Evolutionary conservation across 2,797 vertebrate species (phyloP).

Genomic region (Sebastiscus albofasciatus): DNA sequence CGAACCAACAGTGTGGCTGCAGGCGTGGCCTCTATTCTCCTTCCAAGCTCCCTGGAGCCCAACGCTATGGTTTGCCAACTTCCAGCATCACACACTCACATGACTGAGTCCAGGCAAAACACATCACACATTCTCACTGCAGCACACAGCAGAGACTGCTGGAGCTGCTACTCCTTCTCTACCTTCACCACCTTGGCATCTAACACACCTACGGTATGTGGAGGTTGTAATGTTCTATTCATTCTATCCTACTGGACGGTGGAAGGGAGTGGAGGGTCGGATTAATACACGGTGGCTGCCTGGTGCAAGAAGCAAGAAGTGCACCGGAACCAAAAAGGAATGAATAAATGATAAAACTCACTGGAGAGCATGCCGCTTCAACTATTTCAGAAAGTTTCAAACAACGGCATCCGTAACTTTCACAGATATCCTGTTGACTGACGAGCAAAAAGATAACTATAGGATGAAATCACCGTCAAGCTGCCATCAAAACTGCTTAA

Average conservation of each 20-base stretch:
- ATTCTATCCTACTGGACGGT: background rate
- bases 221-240: background rate
- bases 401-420: background rate
- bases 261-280: background rate
- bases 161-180: background rate
- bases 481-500: background rate
- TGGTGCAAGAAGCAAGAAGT: background rate
- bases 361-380: background rate
- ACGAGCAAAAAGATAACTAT: background rate
- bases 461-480: background rate
- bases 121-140: background rate
- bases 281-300: background rate
- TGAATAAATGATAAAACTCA: background rate
- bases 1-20: constrained; percentile 1
- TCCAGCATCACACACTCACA: constrained; percentile 12
- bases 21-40: constrained; percentile 12
- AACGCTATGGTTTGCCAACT: constrained; percentile 1
- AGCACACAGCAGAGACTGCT: background rate
- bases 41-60: constrained; percentile 11
- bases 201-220: background rate
- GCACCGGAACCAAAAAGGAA: background rate
- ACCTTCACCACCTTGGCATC: background rate
- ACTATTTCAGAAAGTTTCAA: background rate
- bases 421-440: background rate
- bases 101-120: background rate